Evolutionary conservation across 2,797 vertebrate genomes (phyloP).

Genomic region (Bradypodion ventrale): DNA sequence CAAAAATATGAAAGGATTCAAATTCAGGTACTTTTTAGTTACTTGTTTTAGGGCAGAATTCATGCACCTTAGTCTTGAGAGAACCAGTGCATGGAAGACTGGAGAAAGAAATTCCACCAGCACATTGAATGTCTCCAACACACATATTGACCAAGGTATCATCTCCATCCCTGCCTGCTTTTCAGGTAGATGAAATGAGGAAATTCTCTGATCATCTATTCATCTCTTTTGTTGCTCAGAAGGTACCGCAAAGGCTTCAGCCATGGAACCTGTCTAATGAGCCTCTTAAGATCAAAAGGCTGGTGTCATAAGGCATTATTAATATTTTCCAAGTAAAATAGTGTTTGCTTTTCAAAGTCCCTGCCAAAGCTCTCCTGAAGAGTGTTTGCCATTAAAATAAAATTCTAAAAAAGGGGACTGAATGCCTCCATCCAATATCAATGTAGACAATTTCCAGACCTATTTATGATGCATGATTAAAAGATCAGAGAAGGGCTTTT

Average conservation of each 20-base stretch:
- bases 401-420: not conserved
- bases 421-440: constrained; percentile 31
- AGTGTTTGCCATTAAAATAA: constrained; percentile 39
- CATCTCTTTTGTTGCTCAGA: constrained; percentile 48
- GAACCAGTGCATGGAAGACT: not conserved
- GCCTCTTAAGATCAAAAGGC: constrained; percentile 58
- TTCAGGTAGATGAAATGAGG: not conserved
- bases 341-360: constrained; percentile 65
- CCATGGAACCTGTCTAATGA: constrained; percentile 34
- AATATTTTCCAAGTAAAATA: constrained; percentile 55
- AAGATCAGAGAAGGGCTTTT: constrained; percentile 35
- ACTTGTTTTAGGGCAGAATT: not conserved
- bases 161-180: not conserved
- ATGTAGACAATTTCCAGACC: constrained; percentile 44
- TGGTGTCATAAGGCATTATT: constrained; percentile 63
- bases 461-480: constrained; percentile 40
- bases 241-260: constrained; percentile 16
- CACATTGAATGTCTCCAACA: not conserved
- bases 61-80: not conserved
- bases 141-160: not conserved
- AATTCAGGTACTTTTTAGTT: no score
- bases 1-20: no score
- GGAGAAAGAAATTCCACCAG: not conserved
- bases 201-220: constrained; percentile 39
- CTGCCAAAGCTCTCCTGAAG: constrained; percentile 54